Base-by-base conservation (phyloP, 2,113 vertebrate species). In the Solenodon paradoxus region DNA sequence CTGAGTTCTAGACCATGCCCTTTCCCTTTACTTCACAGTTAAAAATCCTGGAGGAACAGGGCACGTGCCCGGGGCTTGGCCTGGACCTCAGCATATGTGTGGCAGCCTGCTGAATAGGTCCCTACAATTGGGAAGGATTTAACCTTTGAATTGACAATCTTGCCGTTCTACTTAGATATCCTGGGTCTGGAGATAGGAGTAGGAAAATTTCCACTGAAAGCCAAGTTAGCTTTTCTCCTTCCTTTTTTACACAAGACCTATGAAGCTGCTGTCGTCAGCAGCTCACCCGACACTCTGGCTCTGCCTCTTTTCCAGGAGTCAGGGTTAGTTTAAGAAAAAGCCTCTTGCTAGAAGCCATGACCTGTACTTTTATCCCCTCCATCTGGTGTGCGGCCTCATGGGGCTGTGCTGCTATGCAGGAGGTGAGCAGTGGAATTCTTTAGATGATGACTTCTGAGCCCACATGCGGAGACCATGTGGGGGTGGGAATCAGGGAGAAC, bases 381-480 rank as follows among this genome's bases (percentile, higher is more conserved):
- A 97, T 98, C 97, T 98, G 97, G 97, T 94, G 97, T 96, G 95
- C 5, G 84, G 97, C 97, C 97, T 97, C 97, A 95, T 95, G 97
- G 96, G 97, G 97, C 95, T 95, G 74, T 96, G 95, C 96, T 96
- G 97, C 96, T 98, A 97, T 97, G 97, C 96, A 97, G 97, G 97
- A 97, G 97, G 97, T 97, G 97, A 98, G 97, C 95, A 96, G 17
- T 95, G 97, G 97, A 97, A 98, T 98, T 97, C 97, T 97, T 97
- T 83, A 97, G 97, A 97, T 97, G 97, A 96, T 97, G 96, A 96
- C 97, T 97, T 97, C 96, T 96, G 92, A 97, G 94, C 96, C 96
- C 97, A 97, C 97, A 97, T 98, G 97, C 89, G 69, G 97, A 97
- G 97, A 84, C 96, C 63, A n/a, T n/a, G 92, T 90, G 97, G 96